Evolutionary conservation across 2,888 invertebrate genomes (phyloP).

Genomic region (Protophormia terraenovae): DNA sequence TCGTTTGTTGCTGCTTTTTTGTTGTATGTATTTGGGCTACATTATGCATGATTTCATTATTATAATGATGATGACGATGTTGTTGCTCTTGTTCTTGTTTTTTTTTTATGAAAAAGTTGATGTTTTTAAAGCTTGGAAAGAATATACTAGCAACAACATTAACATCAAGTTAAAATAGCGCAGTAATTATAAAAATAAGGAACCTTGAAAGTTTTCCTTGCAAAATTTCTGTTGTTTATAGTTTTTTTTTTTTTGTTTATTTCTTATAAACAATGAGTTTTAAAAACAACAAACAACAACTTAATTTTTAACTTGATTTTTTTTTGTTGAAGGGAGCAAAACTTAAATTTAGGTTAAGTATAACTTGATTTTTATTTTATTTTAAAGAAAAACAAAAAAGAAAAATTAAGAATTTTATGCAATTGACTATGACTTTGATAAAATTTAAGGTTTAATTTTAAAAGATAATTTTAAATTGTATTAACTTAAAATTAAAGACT

Average conservation of each 20-base stretch:
- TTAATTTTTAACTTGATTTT: slow-evolving; percentile 39
- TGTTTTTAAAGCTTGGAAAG: neutral
- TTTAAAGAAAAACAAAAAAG: neutral
- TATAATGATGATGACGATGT: slow-evolving; percentile 43
- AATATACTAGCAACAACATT: slow-evolving; percentile 9
- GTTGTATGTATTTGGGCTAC: slow-evolving; percentile 42
- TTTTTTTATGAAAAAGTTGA: slow-evolving; percentile 14
- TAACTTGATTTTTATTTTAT: slow-evolving; percentile 10
- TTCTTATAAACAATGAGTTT: slow-evolving; percentile 56
- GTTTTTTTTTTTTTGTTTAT: slow-evolving; percentile 32
- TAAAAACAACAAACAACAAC: slow-evolving; percentile 40
- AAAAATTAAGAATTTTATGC: too few species aligned
- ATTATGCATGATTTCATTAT: slow-evolving; percentile 64
- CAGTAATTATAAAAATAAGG: slow-evolving; percentile 58
- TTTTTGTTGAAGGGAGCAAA: neutral
- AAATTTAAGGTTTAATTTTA: neutral
- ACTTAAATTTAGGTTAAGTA: slow-evolving; percentile 52
- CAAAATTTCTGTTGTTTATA: slow-evolving; percentile 29
- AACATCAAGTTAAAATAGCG: slow-evolving; percentile 37
- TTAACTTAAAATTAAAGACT: too few species aligned
- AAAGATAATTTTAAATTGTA: too few species aligned
- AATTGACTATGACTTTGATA: neutral
- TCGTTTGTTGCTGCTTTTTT: neutral
- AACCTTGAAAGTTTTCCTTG: slow-evolving; percentile 62
- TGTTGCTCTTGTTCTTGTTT: slow-evolving; percentile 12